Percentiles rank a stretch among this genome's conserved stretches.
Evolutionary conservation across 2,888 invertebrate species (phyloP).

Genomic region (Acanthococcus lagerstroemiae): DNA sequence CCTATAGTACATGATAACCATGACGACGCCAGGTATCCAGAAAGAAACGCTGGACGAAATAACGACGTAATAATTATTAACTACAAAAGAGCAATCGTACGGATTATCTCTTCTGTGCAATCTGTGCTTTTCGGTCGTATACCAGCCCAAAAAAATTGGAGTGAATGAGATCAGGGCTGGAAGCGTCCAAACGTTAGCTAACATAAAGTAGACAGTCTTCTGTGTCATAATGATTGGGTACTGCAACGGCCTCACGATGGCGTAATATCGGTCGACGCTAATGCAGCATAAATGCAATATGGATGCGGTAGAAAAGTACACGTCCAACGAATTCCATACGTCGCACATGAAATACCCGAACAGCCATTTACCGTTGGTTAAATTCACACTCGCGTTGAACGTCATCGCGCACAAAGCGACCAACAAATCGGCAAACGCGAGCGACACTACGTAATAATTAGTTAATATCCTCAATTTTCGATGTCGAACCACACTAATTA

Average conservation of each 20-base stretch:
- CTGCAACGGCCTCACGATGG: constrained; percentile 82
- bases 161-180: constrained; percentile 54
- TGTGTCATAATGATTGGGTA: constrained; percentile 88
- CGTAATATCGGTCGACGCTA: constrained; percentile 83
- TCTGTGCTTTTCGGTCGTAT: constrained; percentile 54
- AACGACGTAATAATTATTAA: constrained; percentile 75
- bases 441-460: constrained; percentile 89
- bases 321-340: constrained; percentile 88
- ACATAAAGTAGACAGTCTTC: constrained; percentile 52
- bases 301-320: constrained; percentile 84
- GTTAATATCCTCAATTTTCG: constrained; percentile 76
- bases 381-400: constrained; percentile 79
- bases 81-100: constrained; percentile 69
- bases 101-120: constrained; percentile 52
- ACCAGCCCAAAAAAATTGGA: constrained; percentile 56
- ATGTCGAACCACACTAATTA: constrained; percentile 70
- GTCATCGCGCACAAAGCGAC: constrained; percentile 88
- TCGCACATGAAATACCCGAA: constrained; percentile 87
- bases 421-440: constrained; percentile 87
- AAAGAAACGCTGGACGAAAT: constrained; percentile 84
- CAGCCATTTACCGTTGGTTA: constrained; percentile 73
- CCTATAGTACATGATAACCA: constrained; percentile 74
- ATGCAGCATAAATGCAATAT: constrained; percentile 91
- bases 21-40: constrained; percentile 85
- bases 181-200: constrained; percentile 50